These are phyloP conservation scores for Gallinago stenura DNA, from an alignment of 2,797 vertebrate species.

Conservation along the genomic window DNA sequence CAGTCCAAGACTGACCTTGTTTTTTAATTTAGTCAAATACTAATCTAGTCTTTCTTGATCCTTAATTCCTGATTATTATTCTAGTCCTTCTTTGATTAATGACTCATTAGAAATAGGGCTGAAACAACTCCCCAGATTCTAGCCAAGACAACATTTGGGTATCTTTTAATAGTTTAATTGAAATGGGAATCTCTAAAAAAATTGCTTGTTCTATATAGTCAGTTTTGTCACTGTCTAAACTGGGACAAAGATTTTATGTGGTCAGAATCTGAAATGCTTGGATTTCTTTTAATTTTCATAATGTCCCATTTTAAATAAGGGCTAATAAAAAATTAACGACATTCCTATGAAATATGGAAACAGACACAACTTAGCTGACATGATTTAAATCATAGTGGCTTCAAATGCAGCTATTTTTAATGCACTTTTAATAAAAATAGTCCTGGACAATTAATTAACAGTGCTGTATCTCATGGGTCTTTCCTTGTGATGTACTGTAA, in stretches of 20 bases:
- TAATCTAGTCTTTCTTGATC: background rate
- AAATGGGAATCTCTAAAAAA: background rate
- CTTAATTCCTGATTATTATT: background rate
- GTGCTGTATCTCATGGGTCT: background rate
- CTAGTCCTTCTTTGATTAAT: background rate
- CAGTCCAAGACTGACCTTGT: background rate
- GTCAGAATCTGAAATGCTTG: background rate
- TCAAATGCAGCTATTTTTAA: conserved; percentile 1
- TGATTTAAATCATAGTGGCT: background rate
- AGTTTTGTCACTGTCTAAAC: background rate
- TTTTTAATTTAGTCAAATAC: background rate
- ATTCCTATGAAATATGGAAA: background rate
- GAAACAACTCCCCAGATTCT: background rate
- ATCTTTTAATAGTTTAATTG: background rate
- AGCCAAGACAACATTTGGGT: background rate
- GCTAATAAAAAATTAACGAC: background rate
- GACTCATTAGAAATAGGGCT: background rate
- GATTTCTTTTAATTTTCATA: background rate
- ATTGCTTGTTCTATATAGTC: background rate
- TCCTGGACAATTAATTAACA: conserved; percentile 45
- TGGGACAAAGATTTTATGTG: background rate
- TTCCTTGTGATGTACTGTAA: background rate
- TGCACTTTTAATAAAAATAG: background rate
- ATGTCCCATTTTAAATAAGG: background rate
- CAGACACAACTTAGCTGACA: background rate